Evolutionary conservation across 1,140 invertebrate genomes (phyloP).

Genomic region (Ceratina calcarata): DNA sequence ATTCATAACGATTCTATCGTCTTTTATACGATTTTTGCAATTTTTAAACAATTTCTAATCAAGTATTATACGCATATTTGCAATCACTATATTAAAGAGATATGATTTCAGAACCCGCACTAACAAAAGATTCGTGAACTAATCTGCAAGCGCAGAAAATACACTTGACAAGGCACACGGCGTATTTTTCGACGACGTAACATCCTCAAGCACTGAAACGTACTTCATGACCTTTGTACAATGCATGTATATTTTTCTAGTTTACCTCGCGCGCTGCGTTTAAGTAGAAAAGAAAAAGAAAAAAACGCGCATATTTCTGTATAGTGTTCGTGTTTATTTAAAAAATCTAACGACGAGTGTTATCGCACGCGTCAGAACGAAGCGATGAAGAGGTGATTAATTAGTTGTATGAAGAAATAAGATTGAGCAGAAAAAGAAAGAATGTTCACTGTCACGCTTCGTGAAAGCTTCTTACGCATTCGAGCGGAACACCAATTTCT

Average conservation of each 20-base stretch:
- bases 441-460: not conserved
- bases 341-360: not conserved
- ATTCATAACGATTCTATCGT: not conserved
- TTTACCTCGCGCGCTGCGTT: slow-evolving; percentile 32
- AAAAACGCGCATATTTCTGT: too few relatives aligned
- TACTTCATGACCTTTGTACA: slow-evolving; percentile 55
- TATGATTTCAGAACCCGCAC: not conserved
- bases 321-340: not conserved
- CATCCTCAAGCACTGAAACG: slow-evolving; percentile 52
- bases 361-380: too few relatives aligned
- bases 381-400: too few relatives aligned
- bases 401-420: not conserved
- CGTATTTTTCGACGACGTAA: slow-evolving; percentile 8
- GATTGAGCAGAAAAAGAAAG: not conserved
- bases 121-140: too few relatives aligned
- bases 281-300: not conserved
- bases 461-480: slow-evolving; percentile 39
- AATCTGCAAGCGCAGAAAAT: not conserved
- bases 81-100: too few relatives aligned
- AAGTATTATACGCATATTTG: too few relatives aligned
- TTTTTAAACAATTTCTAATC: not conserved
- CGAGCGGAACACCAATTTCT: slow-evolving; percentile 39
- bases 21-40: not conserved
- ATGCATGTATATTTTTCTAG: slow-evolving; percentile 62
- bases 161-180: not conserved